Conservation (phyloP, 2,888 invertebrate genomes). For the Terebella lapidaria region DNA sequence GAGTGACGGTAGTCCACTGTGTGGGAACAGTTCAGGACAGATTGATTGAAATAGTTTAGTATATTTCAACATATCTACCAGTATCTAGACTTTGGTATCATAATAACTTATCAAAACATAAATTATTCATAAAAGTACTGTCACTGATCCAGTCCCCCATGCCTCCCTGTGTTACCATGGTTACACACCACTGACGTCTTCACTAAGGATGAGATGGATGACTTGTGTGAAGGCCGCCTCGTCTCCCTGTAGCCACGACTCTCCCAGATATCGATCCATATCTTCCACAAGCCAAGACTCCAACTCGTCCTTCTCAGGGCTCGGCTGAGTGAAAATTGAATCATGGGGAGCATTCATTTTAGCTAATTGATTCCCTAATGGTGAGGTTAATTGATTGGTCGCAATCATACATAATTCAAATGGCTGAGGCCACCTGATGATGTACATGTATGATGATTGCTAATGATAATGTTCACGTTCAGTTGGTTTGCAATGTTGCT, state of each 20-base stretch:
- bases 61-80: too few relatives aligned
- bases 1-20: conserved; percentile 68
- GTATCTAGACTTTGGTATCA: neutral
- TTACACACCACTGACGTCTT: conserved; percentile 63
- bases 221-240: conserved; percentile 71
- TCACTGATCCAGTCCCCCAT: too few relatives aligned
- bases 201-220: conserved; percentile 72
- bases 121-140: neutral
- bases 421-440: too few relatives aligned
- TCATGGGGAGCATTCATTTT: too few relatives aligned
- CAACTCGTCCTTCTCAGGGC: conserved; percentile 55
- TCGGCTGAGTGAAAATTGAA: neutral
- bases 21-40: too few relatives aligned
- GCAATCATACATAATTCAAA: too few relatives aligned
- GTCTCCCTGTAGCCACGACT: conserved; percentile 60
- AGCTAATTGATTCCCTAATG: too few relatives aligned
- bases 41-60: neutral
- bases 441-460: too few relatives aligned
- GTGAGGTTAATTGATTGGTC: too few relatives aligned
- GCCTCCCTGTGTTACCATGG: too few relatives aligned
- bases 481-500: too few relatives aligned
- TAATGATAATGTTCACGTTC: too few relatives aligned
- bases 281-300: conserved; percentile 60
- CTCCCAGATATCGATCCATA: conserved; percentile 66
- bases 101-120: neutral